phyloP scores from a whole-genome alignment of 2,797 vertebrate species.

The Podargus strigoides region DNA sequence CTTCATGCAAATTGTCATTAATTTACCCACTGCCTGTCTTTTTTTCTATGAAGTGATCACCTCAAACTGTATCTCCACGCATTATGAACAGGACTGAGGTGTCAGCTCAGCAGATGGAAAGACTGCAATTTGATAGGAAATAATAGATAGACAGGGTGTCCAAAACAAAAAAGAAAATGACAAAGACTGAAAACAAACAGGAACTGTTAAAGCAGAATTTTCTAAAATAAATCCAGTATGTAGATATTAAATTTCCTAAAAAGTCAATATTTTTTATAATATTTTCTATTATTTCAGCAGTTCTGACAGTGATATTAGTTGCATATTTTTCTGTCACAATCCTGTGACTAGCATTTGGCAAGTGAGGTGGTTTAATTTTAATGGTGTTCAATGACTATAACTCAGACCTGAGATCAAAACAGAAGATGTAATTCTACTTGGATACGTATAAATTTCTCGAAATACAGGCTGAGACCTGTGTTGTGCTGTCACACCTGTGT shows the following conservation, averaged over 20 bases:
- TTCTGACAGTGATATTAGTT: neutral
- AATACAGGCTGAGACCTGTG: neutral
- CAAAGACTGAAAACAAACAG: neutral
- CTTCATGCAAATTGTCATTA: neutral
- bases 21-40: neutral
- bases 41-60: neutral
- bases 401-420: neutral
- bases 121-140: neutral
- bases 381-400: neutral
- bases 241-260: neutral
- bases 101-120: neutral
- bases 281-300: neutral
- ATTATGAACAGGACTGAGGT: neutral
- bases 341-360: neutral
- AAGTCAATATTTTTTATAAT: neutral
- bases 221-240: neutral
- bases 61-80: neutral
- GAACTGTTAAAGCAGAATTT: neutral
- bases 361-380: neutral
- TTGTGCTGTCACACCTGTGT: neutral
- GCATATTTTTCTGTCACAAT: neutral
- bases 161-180: neutral
- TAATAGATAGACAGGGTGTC: neutral
- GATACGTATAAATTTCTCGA: rapidly evolving
- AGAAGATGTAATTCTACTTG: neutral